Base-by-base conservation (phyloP, 2,797 vertebrate genomes). In the Sarcophilus harrisii region DNA sequence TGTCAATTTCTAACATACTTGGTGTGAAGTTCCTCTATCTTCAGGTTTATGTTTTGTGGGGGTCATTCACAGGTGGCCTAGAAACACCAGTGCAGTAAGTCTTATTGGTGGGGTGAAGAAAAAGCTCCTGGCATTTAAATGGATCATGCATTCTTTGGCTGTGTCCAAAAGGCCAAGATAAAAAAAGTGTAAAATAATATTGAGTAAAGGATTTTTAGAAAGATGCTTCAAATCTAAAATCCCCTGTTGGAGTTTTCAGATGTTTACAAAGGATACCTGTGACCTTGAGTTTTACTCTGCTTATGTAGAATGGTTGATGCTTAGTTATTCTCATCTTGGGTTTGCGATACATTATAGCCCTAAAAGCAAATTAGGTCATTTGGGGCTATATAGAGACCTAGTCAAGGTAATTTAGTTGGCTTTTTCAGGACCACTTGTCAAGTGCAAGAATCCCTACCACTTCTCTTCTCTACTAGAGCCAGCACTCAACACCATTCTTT, bases 151-250 rank as follows among this genome's bases (percentile, higher is more conserved):
- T 18, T 32, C 91, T 54, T 92, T 57, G 57, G 87, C 58, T 16
- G 54, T 62, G 90, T 54, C 57, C 38, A 1, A 28, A 92, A 95
- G 94, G 52, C 28, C 73, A 57, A 21, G 30, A 58, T 90, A 27
- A 57, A 58, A 54, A 58, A 0, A 73, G 55, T n/a, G 0, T 24
- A 49, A 81, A 21, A 14, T 9, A 18, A 0, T 90, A 81, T 38
- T 94, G 90, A 91, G 90, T 94, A 95, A 93, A 93, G 93, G 95
- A 93, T 57, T 94, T 94, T 90, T 28, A 60, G 58, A 95, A 6
- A 52, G 57, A 49, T 92, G 93, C 21, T n/a, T 59, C n/a, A 58
- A 58, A 6, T 92, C 58, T 92, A 11, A 95, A 95, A 94, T n/a
- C 13, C n/a, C 0, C 8, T 89, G 62, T 54, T 30, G 0, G 54